Base-by-base conservation (phyloP, 53 echinoderm and acorn worm genomes). In the Henricia sp. region DNA sequence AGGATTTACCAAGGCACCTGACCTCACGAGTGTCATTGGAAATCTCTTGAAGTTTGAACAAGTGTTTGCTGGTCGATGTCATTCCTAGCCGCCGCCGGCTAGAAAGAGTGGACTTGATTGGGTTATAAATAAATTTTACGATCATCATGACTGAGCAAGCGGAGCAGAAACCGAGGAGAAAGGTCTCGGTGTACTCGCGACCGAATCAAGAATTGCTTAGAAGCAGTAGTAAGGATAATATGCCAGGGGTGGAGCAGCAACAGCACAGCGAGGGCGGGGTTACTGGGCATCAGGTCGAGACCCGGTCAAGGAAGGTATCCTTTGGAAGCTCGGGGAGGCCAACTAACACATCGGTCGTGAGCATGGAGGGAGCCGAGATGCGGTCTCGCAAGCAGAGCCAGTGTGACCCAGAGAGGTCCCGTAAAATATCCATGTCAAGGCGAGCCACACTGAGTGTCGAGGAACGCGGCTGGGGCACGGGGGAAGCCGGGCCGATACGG, bases 271-370 rank as follows among this genome's bases (percentile, higher is more conserved):
- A 67, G 1, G 62, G 62, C 62, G 67, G 67, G 19, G 39, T 46
- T 14, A 14, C 38, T n/a, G 37, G 55, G 20, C 54, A 74, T 39
- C 54, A 36, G 30, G 52, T n/a, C 17, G 72, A 71, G 35, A 39
- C 41, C 9, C 71, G 85, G 43, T 71, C 85, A 21, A 40, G 85
- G 4, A 85, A 85, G 60, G 85, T 85, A n/a, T 85, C 85, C 1
- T 85, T 85, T 25, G 72, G 59, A 12, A 69, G 84, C 69, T 59
- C 58, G 2, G 58, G 71, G 1, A 53, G 85, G 16, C 62, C 71
- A 10, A 40, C 71, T 13, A 59, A 58, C 43, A 41, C 21, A 27
- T 85, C 85, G 4, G 40, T 72, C 2, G 43, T 58, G 5, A 85
- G 85, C 70, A 37, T 25, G 29, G 71, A 71, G 1, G 63, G 55